Evolutionary conservation across 53 echinoderm and acorn worm species (phyloP), one percentile per base, ranked within the genome.

Genomic region (Paelopatides confundens): DNA sequence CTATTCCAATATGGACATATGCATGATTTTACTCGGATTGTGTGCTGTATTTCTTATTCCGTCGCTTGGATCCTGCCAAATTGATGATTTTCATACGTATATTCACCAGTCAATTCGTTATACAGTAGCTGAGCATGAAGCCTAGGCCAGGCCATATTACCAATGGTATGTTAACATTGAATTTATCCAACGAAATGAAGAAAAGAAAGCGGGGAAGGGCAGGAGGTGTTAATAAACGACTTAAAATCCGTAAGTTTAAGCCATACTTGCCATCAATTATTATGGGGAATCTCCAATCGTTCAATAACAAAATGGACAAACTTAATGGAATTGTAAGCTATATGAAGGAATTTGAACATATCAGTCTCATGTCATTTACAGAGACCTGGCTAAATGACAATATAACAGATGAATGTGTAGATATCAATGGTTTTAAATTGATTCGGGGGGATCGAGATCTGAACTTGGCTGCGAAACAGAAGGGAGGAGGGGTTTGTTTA

Each of bases 401-500:
- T 58, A 35, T 62, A 15, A 31, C 62, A 2, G 35, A 82, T 35
- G 63, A 82, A n/a, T 34, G 33, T 10, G 82, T 63, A 12, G 21
- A 29, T 29, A 34, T 82, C 12, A 64, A 82, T 63, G 82, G 82
- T 24, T 82, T 82, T 34, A 82, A 82, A 63, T 35, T 63, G 36
- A 26, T 82, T 58, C 82, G 82, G 24, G 82, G 82, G 33, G 91
- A 91, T 31, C 48, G 91, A 33, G 65, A 48, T 62, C 79, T 23
- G 2, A 68, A 67, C 15, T 18, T 82, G 28, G 39, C 87, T n/a
- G 86, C 77, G 15, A 91, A 87, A 82, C 54, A 65, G 33, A 50
- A 68, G 31, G 86, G 90, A 3, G 90, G 78, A 43, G 78, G 66
- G 6, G 86, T 85, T 38, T 90, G 90, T 47, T 40, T 90, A 31